Evolutionary conservation across 2,888 invertebrate species (phyloP).

Genomic region (Tigriopus californicus): DNA sequence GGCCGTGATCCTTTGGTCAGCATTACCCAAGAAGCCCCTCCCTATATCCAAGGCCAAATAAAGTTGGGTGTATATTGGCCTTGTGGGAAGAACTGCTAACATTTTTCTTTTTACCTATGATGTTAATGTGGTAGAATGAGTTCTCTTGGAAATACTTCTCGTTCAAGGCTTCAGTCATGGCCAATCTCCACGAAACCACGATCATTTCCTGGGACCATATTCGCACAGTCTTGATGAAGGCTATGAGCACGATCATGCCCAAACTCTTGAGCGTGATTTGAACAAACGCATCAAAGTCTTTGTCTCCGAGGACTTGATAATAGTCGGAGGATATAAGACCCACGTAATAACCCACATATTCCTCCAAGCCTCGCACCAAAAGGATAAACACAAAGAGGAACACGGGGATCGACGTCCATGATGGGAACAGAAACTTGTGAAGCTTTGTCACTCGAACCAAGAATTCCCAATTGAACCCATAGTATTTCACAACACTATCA

Average conservation of each 20-base stretch:
- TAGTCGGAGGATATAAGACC: constrained; percentile 35
- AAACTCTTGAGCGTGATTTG: constrained; percentile 21
- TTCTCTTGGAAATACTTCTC: constrained; percentile 32
- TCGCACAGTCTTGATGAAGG: constrained; percentile 27
- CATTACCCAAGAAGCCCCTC: background rate
- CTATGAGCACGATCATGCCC: constrained; percentile 25
- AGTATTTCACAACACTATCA: too few relatives aligned
- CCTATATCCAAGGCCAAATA: background rate
- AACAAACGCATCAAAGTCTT: constrained; percentile 29
- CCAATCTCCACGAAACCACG: constrained; percentile 32
- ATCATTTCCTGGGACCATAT: constrained; percentile 30
- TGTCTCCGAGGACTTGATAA: constrained; percentile 32
- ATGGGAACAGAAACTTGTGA: too few relatives aligned
- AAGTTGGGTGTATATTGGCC: too few relatives aligned
- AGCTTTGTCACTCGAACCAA: too few relatives aligned
- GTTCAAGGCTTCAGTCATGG: constrained; percentile 31
- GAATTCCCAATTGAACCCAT: too few relatives aligned
- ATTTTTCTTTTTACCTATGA: constrained; percentile 21
- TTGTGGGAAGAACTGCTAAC: background rate
- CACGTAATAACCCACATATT: constrained; percentile 34
- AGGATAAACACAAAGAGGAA: too few relatives aligned
- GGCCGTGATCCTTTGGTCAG: constrained; percentile 36
- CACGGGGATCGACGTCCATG: too few relatives aligned
- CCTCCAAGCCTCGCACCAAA: constrained; percentile 24
- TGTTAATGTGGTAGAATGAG: constrained; percentile 33